Evolutionary conservation across 2,888 invertebrate genomes (phyloP), one percentile per base, ranked within the genome.

Genomic region (Meghimatium bilineatum): DNA sequence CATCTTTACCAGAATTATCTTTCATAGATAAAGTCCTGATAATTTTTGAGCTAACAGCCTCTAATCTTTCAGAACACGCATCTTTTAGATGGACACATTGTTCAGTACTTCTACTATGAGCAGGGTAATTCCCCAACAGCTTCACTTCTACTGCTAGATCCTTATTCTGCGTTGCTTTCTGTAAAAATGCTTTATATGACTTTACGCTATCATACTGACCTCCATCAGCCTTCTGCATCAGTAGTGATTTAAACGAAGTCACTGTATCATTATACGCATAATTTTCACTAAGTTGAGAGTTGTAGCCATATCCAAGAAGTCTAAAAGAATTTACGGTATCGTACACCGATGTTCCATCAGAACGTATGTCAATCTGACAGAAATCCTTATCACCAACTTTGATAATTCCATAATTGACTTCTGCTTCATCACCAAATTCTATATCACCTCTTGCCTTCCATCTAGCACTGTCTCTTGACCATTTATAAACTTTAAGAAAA

Each of bases 281-380:
- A 12, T 67, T 49, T 14, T 78, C 76, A 74, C 63, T 56, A 10
- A 34, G 10, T 0, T 67, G 60, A 17, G 44, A 38, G 12, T 63
- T 20, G n/a, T 44, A 69, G 26, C 85, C 86, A 60, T 86, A 85
- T 29, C 83, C 67, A 0, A 85, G 63, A 12, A 75, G 52, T 26
- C 86, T 79, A 49, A 84, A 87, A 2, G 87, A 87, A 6, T 77
- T 84, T 6, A 87, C 84, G 17, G 86, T 86, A 63, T 87, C 87
- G 49, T 87, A 87, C 60, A 87, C 81, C 20, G 87, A 87, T 1
- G 85, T 78, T 26, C 83, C 82, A 66, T 87, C 87, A 3, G 85
- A 84, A 12, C 86, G 86, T 29, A 87, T 82, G 67, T 87, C 87
- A 26, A 87, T 80, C 26, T 85, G 83, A 5, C 82, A 75, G 74